Percentiles rank a stretch among this genome's conserved stretches.
These are phyloP conservation scores for Steinernema feltiae DNA, from an alignment of 1,140 invertebrate genomes.

Conservation along the genomic window DNA sequence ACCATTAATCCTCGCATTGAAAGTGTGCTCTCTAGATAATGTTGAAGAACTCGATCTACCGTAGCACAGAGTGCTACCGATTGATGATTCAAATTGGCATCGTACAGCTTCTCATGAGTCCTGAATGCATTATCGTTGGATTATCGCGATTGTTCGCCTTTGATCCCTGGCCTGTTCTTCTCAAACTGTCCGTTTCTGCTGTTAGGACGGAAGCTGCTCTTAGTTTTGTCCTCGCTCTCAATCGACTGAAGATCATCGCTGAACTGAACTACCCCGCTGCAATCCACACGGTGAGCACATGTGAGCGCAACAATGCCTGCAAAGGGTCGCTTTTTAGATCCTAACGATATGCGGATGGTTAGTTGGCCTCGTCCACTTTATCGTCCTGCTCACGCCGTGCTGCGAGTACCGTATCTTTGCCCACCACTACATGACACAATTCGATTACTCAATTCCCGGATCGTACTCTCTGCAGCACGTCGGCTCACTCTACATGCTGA, in stretches of 20 bases:
- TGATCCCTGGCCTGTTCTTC: neutral
- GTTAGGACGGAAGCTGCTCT: neutral
- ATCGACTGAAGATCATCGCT: neutral
- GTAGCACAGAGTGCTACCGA: neutral
- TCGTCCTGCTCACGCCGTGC: neutral
- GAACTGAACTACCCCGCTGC: neutral
- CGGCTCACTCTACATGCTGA: neutral
- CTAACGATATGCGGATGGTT: neutral
- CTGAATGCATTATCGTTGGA: neutral
- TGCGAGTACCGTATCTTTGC: neutral
- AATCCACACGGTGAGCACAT: neutral
- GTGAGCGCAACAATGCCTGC: neutral
- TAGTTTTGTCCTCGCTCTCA: neutral
- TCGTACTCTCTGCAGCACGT: neutral
- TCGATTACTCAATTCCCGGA: neutral
- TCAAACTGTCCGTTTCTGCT: neutral
- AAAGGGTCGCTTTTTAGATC: neutral
- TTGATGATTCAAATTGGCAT: neutral
- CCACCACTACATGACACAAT: neutral
- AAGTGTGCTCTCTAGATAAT: too few species aligned
- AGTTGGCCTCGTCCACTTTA: neutral
- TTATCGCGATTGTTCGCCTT: neutral
- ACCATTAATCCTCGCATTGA: too few species aligned
- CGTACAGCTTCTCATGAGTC: neutral
- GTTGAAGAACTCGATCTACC: neutral